Conservation (phyloP, 30 jellyfish, hydroid and myxozoan species). For the Hydra vulgaris region DNA sequence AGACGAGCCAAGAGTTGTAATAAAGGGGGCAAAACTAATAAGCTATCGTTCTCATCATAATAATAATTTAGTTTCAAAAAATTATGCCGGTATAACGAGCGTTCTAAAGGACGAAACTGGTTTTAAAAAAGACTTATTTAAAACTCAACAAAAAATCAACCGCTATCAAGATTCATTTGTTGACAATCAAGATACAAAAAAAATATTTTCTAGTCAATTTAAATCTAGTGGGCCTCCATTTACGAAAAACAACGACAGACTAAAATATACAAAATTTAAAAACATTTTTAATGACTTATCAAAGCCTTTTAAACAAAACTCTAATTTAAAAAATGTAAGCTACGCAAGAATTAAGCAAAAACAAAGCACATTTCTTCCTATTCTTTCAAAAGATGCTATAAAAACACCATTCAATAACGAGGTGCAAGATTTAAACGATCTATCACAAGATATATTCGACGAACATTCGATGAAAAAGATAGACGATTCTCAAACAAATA, state of each 20-base stretch:
- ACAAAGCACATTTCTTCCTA: background rate
- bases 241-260: background rate
- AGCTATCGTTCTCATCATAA: background rate
- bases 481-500: background rate
- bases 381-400: background rate
- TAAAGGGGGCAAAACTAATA: conserved; percentile 26
- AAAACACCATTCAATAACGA: background rate
- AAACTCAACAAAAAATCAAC: background rate
- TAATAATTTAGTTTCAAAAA: background rate
- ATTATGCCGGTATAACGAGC: background rate
- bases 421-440: background rate
- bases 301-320: background rate
- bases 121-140: background rate
- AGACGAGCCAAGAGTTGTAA: conserved; percentile 27
- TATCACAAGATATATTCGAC: background rate
- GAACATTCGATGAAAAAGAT: background rate
- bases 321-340: background rate
- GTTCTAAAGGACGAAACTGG: background rate
- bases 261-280: background rate
- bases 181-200: background rate
- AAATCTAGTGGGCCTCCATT: background rate
- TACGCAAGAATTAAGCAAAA: background rate
- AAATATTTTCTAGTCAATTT: background rate
- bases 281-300: too few species aligned
- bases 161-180: background rate